Evolutionary conservation across 2,113 vertebrate genomes (phyloP).

Genomic region (Erythrolamprus reginae): DNA sequence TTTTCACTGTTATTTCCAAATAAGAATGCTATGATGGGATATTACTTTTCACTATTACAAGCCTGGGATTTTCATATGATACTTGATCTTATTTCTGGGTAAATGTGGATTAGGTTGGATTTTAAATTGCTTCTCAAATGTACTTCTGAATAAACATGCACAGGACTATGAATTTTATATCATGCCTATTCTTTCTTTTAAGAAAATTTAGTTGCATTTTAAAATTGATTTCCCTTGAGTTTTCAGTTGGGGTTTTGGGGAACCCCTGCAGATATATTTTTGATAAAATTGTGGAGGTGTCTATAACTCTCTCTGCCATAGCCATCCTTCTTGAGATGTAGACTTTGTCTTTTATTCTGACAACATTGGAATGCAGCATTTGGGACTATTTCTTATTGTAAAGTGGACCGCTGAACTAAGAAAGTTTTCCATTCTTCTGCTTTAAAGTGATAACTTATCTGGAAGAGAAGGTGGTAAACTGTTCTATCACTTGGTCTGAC

Average conservation of each 20-base stretch:
- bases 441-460: not conserved
- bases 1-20: not conserved
- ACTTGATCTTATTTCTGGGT: not conserved
- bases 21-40: not conserved
- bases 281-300: not conserved
- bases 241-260: not conserved
- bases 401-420: not conserved
- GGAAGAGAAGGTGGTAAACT: not conserved
- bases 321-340: not conserved
- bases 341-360: not conserved
- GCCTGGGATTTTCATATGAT: not conserved
- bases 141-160: not conserved
- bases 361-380: not conserved
- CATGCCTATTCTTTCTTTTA: not conserved
- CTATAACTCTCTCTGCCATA: not conserved
- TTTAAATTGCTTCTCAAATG: not conserved
- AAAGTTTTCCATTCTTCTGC: not conserved
- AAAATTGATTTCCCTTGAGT: not conserved
- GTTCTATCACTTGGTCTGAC: not conserved
- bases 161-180: not conserved
- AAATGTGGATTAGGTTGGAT: not conserved
- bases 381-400: not conserved
- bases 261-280: not conserved
- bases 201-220: not conserved
- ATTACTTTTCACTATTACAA: not conserved